Evolutionary conservation across 2,797 vertebrate genomes (phyloP), one percentile per base, ranked within the genome.

Genomic region (Periparus ater): DNA sequence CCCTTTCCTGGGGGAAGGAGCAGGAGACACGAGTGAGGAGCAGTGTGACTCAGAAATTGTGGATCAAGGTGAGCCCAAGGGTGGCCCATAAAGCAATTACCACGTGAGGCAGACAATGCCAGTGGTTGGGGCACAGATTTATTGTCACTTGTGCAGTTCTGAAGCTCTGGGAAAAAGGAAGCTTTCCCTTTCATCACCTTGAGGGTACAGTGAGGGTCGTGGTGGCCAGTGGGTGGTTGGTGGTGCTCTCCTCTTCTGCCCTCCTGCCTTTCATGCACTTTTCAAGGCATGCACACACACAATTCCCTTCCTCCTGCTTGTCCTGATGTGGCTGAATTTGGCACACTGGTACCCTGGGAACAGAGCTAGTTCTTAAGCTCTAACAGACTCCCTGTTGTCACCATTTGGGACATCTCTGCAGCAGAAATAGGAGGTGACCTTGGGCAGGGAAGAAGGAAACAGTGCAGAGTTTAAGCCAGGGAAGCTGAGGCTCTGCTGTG

Each of bases 161-260:
- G 63, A 62, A 60, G 63, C 45, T n/a, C 53, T 42, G 29, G 47
- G 25, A 44, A 36, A 68, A 68, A 40, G 48, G 60, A 65, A 51
- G 8, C 42, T 78, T 58, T 63, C 26, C 66, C 36, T 23, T 68
- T 55, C 2, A 0, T 84, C 0, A 2, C 58, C 45, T 7, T n/a
- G 60, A 70, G 71, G 45, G 17, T 38, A 15, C 4, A 4, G 0
- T 0, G 0, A 42, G 38, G 42, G 22, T 58, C 0, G 0, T 47
- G 71, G 30, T 63, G 87, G 13, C 50, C 51, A 26, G 13, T 5
- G 45, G 5, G 36, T 54, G 68, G 34, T 9, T 1, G 0, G 6
- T 48, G 65, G 10, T 40, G 71, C 32, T 85, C 36, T 72, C 22
- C 63, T 74, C 50, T 42, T 29, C 57, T 76, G 42, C 78, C 74